These are phyloP conservation scores for Eubasilissa regina DNA, from an alignment of 1,140 invertebrate species.

Conservation along the genomic window DNA sequence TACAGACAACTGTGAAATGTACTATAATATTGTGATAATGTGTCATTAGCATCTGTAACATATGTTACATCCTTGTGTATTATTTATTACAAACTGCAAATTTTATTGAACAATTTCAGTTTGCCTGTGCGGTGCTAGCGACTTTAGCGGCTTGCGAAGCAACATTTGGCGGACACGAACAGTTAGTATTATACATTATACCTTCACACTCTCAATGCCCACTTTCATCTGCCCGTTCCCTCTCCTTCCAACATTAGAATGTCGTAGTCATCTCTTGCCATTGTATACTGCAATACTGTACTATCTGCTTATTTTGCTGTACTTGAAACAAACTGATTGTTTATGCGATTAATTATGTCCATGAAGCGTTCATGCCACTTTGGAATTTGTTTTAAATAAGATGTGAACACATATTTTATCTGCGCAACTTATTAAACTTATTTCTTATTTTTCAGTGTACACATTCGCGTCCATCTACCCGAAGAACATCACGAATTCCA, in stretches of 20 bases:
- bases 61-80: background rate
- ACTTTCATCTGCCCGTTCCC: constrained; percentile 28
- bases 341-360: background rate
- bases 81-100: constrained; percentile 38
- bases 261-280: background rate
- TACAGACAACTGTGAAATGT: too few species aligned
- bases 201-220: constrained; percentile 11
- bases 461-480: constrained; percentile 50
- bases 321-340: background rate
- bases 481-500: constrained; percentile 52
- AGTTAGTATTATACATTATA: constrained; percentile 50
- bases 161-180: constrained; percentile 54
- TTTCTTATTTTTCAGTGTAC: constrained; percentile 51
- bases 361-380: background rate
- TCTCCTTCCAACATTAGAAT: constrained; percentile 31
- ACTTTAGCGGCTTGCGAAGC: constrained; percentile 48
- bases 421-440: background rate
- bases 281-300: background rate
- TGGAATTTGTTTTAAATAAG: background rate
- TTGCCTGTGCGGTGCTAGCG: constrained; percentile 49
- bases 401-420: background rate
- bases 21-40: too few species aligned
- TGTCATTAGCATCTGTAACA: too few species aligned
- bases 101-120: constrained; percentile 46
- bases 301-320: constrained; percentile 2